Conservation (phyloP, 92 coral and sea anemone genomes). For the Parazoanthus swiftii region DNA sequence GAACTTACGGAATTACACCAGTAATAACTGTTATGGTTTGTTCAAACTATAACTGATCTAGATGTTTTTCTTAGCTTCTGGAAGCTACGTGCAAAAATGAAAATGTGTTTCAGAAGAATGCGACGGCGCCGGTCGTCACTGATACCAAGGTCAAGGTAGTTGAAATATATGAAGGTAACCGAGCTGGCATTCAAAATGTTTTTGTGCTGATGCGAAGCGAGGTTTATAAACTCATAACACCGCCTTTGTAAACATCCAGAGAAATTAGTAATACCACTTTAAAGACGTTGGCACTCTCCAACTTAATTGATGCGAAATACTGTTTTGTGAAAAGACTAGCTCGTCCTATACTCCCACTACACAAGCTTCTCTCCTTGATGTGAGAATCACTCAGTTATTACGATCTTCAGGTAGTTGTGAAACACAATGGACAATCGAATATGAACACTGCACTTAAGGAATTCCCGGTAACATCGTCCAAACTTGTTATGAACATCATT, state of each 20-base stretch:
- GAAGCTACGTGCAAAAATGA: neutral
- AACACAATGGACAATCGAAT: too few relatives aligned
- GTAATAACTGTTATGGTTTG: neutral
- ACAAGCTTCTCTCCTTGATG: too few relatives aligned
- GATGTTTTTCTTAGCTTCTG: neutral
- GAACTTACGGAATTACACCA: too few relatives aligned
- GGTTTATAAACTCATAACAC: neutral
- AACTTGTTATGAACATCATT: too few relatives aligned
- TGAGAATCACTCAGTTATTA: too few relatives aligned
- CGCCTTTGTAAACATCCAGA: neutral
- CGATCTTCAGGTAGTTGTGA: too few relatives aligned
- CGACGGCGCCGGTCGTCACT: neutral
- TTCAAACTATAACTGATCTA: neutral
- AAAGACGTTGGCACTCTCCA: neutral
- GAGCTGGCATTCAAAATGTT: neutral
- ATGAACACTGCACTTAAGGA: too few relatives aligned
- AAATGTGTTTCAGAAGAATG: neutral
- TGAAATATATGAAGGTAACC: neutral
- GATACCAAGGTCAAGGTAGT: neutral
- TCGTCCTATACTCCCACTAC: too few relatives aligned
- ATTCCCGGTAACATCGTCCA: too few relatives aligned
- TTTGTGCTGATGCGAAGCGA: neutral
- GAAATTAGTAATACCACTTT: constrained; percentile 2
- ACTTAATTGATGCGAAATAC: neutral
- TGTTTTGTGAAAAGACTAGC: neutral